phyloP scores from a whole-genome alignment of 2,113 vertebrate genomes.

The Rhea pennata region DNA sequence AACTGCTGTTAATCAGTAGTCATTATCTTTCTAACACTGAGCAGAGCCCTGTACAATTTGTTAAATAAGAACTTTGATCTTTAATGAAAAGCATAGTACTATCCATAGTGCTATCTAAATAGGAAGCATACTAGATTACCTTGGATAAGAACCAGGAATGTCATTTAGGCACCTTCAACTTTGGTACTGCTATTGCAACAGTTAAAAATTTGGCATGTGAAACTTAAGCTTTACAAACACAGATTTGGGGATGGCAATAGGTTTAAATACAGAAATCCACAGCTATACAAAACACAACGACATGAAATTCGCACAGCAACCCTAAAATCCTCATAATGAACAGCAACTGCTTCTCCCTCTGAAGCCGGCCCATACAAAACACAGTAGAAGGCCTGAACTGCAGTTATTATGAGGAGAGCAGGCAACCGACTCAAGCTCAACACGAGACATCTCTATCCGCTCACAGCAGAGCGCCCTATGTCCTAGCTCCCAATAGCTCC shows the following conservation, averaged over 20 bases:
- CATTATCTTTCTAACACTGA: not conserved
- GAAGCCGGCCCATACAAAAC: not conserved
- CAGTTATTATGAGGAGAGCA: not conserved
- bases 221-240: not conserved
- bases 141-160: not conserved
- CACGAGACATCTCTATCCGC: not conserved
- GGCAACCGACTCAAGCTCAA: not conserved
- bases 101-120: not conserved
- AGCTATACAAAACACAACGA: not conserved
- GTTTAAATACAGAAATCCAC: not conserved
- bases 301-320: not conserved
- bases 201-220: not conserved
- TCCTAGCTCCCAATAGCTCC: no score
- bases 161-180: not conserved
- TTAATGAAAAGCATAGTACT: not conserved
- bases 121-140: not conserved
- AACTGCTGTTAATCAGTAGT: not conserved
- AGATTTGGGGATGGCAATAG: not conserved
- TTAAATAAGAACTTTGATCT: not conserved
- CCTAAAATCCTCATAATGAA: not conserved
- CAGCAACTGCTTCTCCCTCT: not conserved
- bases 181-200: not conserved
- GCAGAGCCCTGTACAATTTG: not conserved
- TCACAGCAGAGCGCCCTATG: not conserved
- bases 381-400: not conserved